phyloP scores from a whole-genome alignment of 2,113 vertebrate species.

The Cyrtonyx montezumae region DNA sequence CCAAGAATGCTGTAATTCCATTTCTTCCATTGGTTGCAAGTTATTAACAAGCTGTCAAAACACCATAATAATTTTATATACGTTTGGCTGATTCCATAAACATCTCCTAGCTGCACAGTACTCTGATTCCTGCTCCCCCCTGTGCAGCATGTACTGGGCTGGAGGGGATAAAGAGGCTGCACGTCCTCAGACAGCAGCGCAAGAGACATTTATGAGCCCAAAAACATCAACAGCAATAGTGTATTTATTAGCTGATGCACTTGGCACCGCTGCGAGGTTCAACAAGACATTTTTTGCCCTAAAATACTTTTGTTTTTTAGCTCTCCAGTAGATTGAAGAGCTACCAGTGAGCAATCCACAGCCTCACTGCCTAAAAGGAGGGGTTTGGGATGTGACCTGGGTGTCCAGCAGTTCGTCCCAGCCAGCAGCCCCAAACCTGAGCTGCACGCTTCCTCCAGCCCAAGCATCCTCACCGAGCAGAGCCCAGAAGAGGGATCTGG shows the following conservation, averaged over 20 bases:
- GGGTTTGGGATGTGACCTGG: background rate
- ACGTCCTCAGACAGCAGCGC: background rate
- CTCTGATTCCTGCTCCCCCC: background rate
- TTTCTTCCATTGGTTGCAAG: constrained; percentile 62
- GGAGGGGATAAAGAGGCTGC: background rate
- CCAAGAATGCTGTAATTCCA: constrained; percentile 12
- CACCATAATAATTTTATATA: constrained; percentile 72
- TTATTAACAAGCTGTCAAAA: constrained; percentile 77
- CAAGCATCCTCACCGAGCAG: background rate
- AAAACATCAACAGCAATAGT: constrained; percentile 1
- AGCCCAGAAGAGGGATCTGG: background rate
- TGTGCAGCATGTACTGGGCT: constrained; percentile 4
- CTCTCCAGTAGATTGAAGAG: background rate
- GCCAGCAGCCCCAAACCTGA: background rate
- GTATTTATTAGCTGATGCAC: background rate
- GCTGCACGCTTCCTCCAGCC: background rate
- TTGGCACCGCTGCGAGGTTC: background rate
- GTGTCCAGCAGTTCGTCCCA: background rate
- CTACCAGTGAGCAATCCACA: background rate
- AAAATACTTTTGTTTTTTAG: background rate
- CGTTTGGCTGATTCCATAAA: constrained; percentile 68
- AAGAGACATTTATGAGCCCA: constrained; percentile 1
- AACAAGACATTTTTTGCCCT: background rate
- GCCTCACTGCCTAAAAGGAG: background rate
- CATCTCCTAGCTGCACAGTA: constrained; percentile 31